Evolutionary conservation across 2,797 vertebrate species (phyloP).

Genomic region (Phrynocephalus forsythii): DNA sequence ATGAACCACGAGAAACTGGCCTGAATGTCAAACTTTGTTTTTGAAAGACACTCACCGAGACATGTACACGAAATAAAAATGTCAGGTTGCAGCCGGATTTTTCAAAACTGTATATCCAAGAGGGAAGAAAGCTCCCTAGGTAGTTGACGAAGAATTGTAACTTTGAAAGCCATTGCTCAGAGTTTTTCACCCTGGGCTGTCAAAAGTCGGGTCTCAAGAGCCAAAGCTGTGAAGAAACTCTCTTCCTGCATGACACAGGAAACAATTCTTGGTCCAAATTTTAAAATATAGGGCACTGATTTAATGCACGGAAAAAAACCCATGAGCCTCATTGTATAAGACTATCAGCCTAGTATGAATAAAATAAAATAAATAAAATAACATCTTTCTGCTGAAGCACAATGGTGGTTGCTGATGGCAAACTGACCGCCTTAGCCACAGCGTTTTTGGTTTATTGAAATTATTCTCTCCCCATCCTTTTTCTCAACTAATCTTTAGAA

Average conservation of each 20-base stretch:
- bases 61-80: not conserved
- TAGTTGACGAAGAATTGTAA: constrained; percentile 19
- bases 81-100: constrained; percentile 19
- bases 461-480: not conserved
- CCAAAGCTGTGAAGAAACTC: not conserved
- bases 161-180: not conserved
- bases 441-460: not conserved
- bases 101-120: not conserved
- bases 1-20: not conserved
- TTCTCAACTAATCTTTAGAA: not conserved
- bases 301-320: no score
- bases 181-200: not conserved
- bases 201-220: not conserved
- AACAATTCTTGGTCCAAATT: not conserved
- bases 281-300: not conserved
- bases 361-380: no score
- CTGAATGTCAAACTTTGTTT: not conserved
- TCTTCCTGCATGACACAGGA: not conserved
- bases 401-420: not conserved
- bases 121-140: not conserved
- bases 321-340: not conserved
- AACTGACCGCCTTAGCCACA: not conserved
- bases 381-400: not conserved
- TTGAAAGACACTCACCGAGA: constrained; percentile 1
- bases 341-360: not conserved